A percentile compares a stretch with the other conserved stretches of the same genome.
Evolutionary conservation across 53 echinoderm and acorn worm genomes (phyloP).

Genomic region (Patiria pectinifera): DNA sequence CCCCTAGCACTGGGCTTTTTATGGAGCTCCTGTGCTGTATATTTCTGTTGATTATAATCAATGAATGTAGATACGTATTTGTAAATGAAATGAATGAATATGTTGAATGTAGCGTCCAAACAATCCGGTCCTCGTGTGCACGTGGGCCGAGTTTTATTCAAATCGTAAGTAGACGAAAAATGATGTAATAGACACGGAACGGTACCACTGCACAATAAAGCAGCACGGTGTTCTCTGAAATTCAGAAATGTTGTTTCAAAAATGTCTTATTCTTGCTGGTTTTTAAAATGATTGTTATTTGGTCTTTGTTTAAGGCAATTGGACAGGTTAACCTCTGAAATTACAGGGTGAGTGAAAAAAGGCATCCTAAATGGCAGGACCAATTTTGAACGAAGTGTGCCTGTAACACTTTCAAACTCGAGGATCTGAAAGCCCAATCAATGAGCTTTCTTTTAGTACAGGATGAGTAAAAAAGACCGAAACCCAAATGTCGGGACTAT

Average conservation of each 20-base stretch:
- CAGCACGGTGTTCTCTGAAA: not conserved
- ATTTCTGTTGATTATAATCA: not conserved
- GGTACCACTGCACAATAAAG: not conserved
- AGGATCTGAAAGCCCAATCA: too few relatives aligned
- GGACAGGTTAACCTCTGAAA: too few relatives aligned
- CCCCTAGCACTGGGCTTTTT: not conserved
- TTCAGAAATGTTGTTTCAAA: not conserved
- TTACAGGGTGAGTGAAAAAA: too few relatives aligned
- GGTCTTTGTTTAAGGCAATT: too few relatives aligned
- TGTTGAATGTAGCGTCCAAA: not conserved
- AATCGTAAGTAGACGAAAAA: not conserved
- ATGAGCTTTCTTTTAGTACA: too few relatives aligned
- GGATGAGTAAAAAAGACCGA: too few relatives aligned
- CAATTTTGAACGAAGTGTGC: too few relatives aligned
- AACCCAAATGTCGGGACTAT: too few relatives aligned
- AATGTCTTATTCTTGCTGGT: not conserved
- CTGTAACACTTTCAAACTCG: too few relatives aligned
- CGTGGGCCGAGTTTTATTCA: not conserved
- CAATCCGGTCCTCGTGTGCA: not conserved
- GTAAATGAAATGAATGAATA: not conserved
- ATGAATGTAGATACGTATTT: constrained; percentile 19
- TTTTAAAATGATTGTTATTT: not conserved
- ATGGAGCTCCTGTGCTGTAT: not conserved
- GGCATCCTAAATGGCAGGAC: too few relatives aligned
- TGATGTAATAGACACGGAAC: not conserved